Base-by-base conservation (phyloP, 92 coral and sea anemone genomes). In the Heteractis magnifica region DNA sequence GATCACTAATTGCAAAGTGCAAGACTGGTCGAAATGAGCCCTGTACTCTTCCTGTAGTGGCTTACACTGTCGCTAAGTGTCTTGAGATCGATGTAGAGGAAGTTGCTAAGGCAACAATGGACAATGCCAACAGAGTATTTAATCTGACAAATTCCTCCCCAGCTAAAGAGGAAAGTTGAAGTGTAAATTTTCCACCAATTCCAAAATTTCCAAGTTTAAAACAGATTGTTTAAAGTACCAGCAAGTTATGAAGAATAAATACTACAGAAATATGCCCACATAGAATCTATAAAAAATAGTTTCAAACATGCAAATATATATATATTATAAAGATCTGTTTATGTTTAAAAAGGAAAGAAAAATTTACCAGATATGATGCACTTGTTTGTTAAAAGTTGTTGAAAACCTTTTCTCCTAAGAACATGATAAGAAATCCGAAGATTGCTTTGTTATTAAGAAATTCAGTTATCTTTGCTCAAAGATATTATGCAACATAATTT, bases 1-100 rank as follows among this genome's bases (percentile, higher is more conserved):
- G 91, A 81, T 91, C 93, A 52, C 92, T 96, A 44, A 82, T 96
- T 7, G 82, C 89, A 65, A 90, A 92, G 74, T 96, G 99, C 91
- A 93, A 90, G 59, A 92, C 94, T 55, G 98, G 98, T 18, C 90
- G 99, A 11, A 96, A 96, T 84, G 99, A 96, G 79, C 99, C 99
- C n/a, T 96, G 99, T 85, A 96, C 99, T n/a, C 90, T 96, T 41
- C 94, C 94, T 0, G 89, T 96, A 11, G 94, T 96, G 19, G 98
- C 94, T 3, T 90, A 92, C 73, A 92, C 98, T 16, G 92, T 96
- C 10, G 99, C 99, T 18, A 94, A 92, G 75, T 90, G 96, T 71
- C 90, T 88, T 6, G 98, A 95, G 7, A 79, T 90, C 18, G 95
- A 94, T 19, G 95, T 94, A 9, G 95, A 96, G 82, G 99, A 96